Evolutionary conservation across 2,888 invertebrate genomes (phyloP).

Genomic region (Embidobia sp.): DNA sequence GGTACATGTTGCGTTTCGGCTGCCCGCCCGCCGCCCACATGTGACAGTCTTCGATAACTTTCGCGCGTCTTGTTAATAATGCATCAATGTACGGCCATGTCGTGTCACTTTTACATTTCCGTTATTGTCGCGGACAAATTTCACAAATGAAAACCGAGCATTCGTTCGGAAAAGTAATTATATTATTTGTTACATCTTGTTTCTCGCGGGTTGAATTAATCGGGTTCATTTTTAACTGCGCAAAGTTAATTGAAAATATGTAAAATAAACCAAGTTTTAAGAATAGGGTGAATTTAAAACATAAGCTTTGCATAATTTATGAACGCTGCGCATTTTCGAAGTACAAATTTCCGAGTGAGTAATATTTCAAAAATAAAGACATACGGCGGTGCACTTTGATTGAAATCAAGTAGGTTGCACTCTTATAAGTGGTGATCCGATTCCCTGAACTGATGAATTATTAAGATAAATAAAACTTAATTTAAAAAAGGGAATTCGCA

Average conservation of each 20-base stretch:
- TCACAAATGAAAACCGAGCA: constrained; percentile 1
- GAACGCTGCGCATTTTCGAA: constrained; percentile 32
- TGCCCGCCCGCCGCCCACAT: too few relatives aligned
- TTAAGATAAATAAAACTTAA: constrained; percentile 1
- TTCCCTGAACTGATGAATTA: not conserved
- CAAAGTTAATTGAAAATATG: constrained; percentile 45
- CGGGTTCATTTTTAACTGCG: constrained; percentile 5
- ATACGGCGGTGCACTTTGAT: not conserved
- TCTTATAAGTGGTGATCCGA: not conserved
- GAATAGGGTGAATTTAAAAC: constrained; percentile 59
- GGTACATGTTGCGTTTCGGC: too few relatives aligned
- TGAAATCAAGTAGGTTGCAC: constrained; percentile 18
- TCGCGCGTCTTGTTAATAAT: too few relatives aligned
- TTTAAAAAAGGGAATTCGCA: too few relatives aligned
- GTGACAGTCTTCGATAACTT: too few relatives aligned
- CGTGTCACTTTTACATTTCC: too few relatives aligned
- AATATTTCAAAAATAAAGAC: constrained; percentile 25
- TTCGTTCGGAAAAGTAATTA: constrained; percentile 29
- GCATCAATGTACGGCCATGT: too few relatives aligned
- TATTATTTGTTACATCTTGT: constrained; percentile 31
- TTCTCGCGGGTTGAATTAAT: constrained; percentile 26
- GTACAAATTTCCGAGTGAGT: constrained; percentile 20
- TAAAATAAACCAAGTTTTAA: constrained; percentile 27
- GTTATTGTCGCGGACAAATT: too few relatives aligned
- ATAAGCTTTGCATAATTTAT: constrained; percentile 56